Conservation (phyloP, 2,888 invertebrate species). For the Aspidiotus rigidus region DNA sequence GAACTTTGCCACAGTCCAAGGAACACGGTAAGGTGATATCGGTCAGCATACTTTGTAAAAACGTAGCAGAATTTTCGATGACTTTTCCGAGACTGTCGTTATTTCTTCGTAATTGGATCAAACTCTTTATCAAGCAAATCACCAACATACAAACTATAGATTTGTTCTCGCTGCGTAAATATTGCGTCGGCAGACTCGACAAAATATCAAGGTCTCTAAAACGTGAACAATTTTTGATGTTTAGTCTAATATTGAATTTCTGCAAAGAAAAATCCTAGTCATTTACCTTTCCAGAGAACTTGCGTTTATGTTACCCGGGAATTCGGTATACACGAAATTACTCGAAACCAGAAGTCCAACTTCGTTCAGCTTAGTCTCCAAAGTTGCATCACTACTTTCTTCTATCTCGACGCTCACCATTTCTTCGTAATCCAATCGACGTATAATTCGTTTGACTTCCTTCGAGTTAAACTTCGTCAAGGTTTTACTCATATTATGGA, state of each 20-base stretch:
- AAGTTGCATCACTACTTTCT: constrained; percentile 3
- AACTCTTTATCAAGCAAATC: constrained; percentile 16
- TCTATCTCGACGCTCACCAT: constrained; percentile 14
- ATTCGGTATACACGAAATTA: constrained; percentile 16
- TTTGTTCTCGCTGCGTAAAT: constrained; percentile 14
- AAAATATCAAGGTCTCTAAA: constrained; percentile 3
- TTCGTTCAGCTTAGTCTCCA: neutral
- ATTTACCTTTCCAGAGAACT: constrained; percentile 14
- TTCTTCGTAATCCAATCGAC: constrained; percentile 18
- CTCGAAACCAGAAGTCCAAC: neutral
- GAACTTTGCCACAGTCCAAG: constrained; percentile 1
- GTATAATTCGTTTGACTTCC: constrained; percentile 15
- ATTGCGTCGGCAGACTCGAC: neutral
- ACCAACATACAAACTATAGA: constrained; percentile 8
- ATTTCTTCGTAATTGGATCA: constrained; percentile 9
- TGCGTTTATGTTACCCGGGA: constrained; percentile 3
- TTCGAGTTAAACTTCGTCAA: constrained; percentile 8
- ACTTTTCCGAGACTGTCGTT: neutral
- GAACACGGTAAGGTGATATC: neutral
- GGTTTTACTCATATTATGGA: constrained; percentile 18
- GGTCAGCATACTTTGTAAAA: neutral
- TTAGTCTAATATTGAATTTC: neutral
- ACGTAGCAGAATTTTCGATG: neutral
- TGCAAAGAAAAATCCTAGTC: neutral
- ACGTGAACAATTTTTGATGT: neutral